phyloP scores from a whole-genome alignment of 2,888 invertebrate species.

The Scaptomyza reducta region DNA sequence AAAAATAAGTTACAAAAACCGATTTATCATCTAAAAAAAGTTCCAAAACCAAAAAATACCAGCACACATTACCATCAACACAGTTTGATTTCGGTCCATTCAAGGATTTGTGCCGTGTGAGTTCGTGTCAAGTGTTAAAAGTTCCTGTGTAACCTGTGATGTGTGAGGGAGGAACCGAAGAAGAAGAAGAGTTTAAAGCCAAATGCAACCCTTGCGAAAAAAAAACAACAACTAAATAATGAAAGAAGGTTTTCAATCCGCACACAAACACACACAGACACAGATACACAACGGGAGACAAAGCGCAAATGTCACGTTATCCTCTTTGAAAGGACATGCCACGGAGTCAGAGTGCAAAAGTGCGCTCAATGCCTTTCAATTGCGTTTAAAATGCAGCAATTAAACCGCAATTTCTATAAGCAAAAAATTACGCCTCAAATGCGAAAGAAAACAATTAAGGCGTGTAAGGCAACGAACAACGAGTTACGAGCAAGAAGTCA shows the following conservation, averaged over 20 bases:
- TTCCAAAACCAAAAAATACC: constrained; percentile 18
- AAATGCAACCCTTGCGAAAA: not conserved
- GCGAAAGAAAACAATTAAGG: constrained; percentile 70
- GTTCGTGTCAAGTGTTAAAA: constrained; percentile 52
- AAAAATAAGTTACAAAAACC: too few relatives aligned
- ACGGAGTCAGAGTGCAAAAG: constrained; percentile 41
- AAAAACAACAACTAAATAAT: not conserved
- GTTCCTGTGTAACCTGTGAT: constrained; percentile 36
- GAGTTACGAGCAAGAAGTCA: not conserved
- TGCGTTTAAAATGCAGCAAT: constrained; percentile 77
- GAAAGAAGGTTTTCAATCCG: not conserved
- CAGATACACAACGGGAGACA: constrained; percentile 28
- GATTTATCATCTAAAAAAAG: not conserved
- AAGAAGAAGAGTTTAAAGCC: not conserved
- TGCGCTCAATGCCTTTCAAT: constrained; percentile 70
- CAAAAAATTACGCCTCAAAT: constrained; percentile 60
- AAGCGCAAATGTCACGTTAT: constrained; percentile 71
- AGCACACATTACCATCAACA: constrained; percentile 4
- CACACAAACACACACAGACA: constrained; percentile 2
- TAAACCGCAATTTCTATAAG: constrained; percentile 78
- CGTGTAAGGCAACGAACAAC: constrained; percentile 23
- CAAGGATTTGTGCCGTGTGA: constrained; percentile 18
- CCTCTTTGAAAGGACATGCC: constrained; percentile 55
- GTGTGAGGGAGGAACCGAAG: not conserved
- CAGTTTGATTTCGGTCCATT: constrained; percentile 1